Conservation (phyloP, 2,797 vertebrate species). For the Malacoraja senta region DNA sequence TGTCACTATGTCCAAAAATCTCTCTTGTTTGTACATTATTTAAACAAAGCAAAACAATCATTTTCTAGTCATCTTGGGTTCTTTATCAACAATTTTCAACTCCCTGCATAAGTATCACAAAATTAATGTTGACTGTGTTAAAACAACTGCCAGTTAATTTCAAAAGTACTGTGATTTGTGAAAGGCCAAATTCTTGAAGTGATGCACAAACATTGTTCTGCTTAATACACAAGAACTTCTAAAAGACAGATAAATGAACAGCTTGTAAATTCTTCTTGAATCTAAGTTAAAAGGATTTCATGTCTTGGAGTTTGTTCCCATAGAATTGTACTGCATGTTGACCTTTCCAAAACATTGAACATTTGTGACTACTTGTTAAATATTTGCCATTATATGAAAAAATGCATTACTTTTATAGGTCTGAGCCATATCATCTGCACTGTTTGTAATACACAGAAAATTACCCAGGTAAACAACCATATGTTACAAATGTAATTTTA, state of each 20-base stretch:
- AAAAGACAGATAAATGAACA: background rate
- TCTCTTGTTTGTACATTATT: background rate
- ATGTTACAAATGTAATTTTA: background rate
- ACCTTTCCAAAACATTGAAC: background rate
- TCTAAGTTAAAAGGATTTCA: background rate
- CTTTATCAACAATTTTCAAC: background rate
- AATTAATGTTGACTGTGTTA: background rate
- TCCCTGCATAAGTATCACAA: background rate
- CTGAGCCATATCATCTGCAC: background rate
- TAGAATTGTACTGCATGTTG: background rate
- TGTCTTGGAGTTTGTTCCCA: background rate
- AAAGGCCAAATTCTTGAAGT: background rate
- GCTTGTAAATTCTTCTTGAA: background rate
- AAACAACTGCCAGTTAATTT: background rate
- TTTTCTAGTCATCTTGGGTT: background rate
- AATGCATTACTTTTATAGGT: background rate
- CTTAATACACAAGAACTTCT: background rate
- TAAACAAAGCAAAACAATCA: background rate
- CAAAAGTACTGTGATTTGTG: no score
- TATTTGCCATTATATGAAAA: background rate
- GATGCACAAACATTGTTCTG: background rate
- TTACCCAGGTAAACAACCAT: background rate
- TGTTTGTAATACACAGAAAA: background rate
- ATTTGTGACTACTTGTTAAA: background rate
- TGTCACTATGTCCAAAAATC: background rate